phyloP scores from a whole-genome alignment of 1,140 invertebrate species.

The Drosophila ogumai region DNA sequence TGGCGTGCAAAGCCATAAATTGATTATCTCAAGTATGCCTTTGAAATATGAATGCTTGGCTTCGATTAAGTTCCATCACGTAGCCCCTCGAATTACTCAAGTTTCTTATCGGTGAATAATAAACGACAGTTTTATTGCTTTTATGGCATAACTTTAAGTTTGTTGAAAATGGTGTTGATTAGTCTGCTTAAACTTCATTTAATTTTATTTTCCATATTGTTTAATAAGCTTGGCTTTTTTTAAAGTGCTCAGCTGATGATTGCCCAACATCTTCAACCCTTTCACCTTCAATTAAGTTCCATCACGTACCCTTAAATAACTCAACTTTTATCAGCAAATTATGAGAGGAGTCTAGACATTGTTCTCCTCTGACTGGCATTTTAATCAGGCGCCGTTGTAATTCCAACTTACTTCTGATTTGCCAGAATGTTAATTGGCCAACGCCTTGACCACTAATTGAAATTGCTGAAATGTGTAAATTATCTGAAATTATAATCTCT shows the following conservation, averaged over 20 bases:
- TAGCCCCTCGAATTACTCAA: conserved; percentile 22
- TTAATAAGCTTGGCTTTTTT: neutral
- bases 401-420: conserved; percentile 24
- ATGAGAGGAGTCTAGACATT: conserved; percentile 42
- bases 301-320: conserved; percentile 57
- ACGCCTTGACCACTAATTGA: conserved; percentile 51
- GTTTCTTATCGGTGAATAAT: conserved; percentile 7
- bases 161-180: too few relatives aligned
- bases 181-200: too few relatives aligned
- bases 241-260: neutral
- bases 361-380: conserved; percentile 20
- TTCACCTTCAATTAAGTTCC: conserved; percentile 43
- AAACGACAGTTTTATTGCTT: neutral
- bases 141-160: neutral
- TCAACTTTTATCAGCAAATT: conserved; percentile 54
- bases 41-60: conserved; percentile 14
- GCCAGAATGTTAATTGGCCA: conserved; percentile 23
- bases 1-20: conserved; percentile 65
- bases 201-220: too few relatives aligned
- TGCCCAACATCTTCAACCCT: neutral
- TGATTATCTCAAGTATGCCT: conserved; percentile 64
- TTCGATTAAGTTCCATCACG: conserved; percentile 61
- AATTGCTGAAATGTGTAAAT: conserved; percentile 37
- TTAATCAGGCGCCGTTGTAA: conserved; percentile 23
- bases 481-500: conserved; percentile 52